A percentile compares a stretch with the other conserved stretches of the same genome.
Evolutionary conservation across 92 coral and sea anemone genomes (phyloP).

Genomic region (Siderastrea radians): DNA sequence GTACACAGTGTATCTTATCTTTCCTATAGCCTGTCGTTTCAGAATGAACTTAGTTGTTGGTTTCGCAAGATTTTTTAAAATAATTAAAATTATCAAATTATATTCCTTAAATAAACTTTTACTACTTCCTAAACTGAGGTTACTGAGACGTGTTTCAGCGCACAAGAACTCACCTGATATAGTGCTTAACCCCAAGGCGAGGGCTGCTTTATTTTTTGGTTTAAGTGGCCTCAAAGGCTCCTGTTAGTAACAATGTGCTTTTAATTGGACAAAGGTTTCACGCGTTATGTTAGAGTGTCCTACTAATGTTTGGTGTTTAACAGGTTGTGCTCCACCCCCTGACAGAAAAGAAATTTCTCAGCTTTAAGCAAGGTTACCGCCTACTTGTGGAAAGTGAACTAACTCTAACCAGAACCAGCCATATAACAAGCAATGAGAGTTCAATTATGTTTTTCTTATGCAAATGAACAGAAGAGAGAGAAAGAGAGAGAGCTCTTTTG

Average conservation of each 20-base stretch:
- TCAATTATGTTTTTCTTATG: neutral
- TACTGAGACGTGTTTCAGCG: no score
- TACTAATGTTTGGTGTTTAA: constrained; percentile 19
- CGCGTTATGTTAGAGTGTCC: constrained; percentile 12
- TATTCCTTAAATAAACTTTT: neutral
- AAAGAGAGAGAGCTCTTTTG: neutral
- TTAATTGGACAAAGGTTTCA: constrained; percentile 7
- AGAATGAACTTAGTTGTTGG: no score
- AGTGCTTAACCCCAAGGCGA: neutral
- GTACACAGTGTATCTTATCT: no score
- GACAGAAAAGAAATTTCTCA: neutral
- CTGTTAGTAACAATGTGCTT: neutral
- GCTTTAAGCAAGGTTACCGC: neutral
- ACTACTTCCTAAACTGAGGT: neutral
- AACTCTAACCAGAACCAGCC: neutral
- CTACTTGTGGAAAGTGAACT: neutral
- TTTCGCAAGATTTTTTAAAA: no score
- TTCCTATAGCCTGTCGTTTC: no score
- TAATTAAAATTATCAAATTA: no score
- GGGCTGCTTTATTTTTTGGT: constrained; percentile 4
- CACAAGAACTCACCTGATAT: constrained; percentile 13
- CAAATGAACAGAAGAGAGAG: neutral
- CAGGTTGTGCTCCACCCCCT: constrained; percentile 38
- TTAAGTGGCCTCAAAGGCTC: no score
- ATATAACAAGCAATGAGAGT: neutral